These are phyloP conservation scores for Syrmaticus mikado DNA, from an alignment of 2,113 vertebrate genomes.

Conservation along the genomic window DNA sequence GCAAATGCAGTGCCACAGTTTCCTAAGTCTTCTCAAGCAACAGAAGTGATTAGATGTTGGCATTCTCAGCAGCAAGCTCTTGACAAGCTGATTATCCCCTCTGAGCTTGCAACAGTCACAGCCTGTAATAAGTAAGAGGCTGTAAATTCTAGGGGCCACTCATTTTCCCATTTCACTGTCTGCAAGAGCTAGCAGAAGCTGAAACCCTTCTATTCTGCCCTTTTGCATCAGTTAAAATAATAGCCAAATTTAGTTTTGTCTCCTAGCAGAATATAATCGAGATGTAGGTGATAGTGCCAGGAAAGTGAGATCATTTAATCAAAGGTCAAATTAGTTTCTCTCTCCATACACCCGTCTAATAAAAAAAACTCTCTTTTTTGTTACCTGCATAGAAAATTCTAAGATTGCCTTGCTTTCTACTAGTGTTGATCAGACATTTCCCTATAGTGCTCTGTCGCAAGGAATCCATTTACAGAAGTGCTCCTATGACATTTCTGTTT, in stretches of 20 bases:
- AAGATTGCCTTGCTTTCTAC: neutral
- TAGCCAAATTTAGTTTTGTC: conserved; percentile 51
- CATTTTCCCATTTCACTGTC: conserved; percentile 76
- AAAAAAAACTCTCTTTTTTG: neutral
- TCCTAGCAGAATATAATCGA: conserved; percentile 61
- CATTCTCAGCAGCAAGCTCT: conserved; percentile 60
- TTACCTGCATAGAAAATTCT: conserved; percentile 42
- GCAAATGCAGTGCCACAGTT: conserved; percentile 60
- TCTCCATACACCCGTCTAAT: conserved; percentile 45
- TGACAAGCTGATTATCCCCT: conserved; percentile 79
- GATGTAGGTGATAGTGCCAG: conserved; percentile 54
- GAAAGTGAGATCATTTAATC: conserved; percentile 58
- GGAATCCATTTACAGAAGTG: neutral
- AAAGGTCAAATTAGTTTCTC: conserved; percentile 68
- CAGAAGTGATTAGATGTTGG: conserved; percentile 68
- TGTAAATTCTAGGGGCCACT: conserved; percentile 69
- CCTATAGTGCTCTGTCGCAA: neutral
- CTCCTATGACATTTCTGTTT: conserved; percentile 35
- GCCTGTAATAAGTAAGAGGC: conserved; percentile 68
- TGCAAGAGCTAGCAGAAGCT: conserved; percentile 60
- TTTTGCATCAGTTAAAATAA: conserved; percentile 76
- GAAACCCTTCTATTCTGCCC: conserved; percentile 58
- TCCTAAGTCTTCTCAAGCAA: conserved; percentile 57
- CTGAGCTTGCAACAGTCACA: conserved; percentile 71
- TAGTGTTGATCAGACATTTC: conserved; percentile 19